phyloP scores from a whole-genome alignment of 2,797 vertebrate species.

The Halcyon leucocephala region DNA sequence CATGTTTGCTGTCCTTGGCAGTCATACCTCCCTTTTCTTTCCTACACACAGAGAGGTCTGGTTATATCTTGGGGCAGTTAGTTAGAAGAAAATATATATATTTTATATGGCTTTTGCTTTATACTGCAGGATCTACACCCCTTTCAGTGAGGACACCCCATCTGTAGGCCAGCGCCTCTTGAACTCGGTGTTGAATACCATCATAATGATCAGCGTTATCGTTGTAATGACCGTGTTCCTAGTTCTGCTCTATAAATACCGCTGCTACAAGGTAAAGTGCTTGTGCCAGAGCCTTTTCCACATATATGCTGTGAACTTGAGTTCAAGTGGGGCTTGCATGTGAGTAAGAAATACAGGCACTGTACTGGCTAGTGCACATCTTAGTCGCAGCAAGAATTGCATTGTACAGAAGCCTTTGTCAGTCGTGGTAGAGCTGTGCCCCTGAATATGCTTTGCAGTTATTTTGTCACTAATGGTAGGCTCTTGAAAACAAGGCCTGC shows the following conservation, averaged over 20 bases:
- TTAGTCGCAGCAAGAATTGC: background rate
- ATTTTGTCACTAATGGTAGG: background rate
- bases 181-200: slow-evolving; percentile 92
- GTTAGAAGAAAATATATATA: background rate
- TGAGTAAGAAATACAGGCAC: background rate
- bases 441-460: background rate
- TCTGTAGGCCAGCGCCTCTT: slow-evolving; percentile 91
- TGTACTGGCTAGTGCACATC: background rate
- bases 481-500: background rate
- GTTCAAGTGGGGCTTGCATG: background rate
- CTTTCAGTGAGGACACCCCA: slow-evolving; percentile 91
- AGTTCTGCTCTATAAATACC: slow-evolving; percentile 93
- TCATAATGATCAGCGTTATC: slow-evolving; percentile 97
- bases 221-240: slow-evolving; percentile 94
- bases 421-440: background rate
- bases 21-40: slow-evolving; percentile 20
- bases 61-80: background rate
- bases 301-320: background rate
- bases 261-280: slow-evolving; percentile 91
- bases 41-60: background rate
- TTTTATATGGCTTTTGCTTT: background rate
- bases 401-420: background rate
- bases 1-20: slow-evolving; percentile 14
- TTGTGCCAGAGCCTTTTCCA: background rate
- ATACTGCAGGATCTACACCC: slow-evolving; percentile 91